Conservation (phyloP, 37 sponge, comb jelly and placozoan genomes). For the Aplysina aerophoba region DNA sequence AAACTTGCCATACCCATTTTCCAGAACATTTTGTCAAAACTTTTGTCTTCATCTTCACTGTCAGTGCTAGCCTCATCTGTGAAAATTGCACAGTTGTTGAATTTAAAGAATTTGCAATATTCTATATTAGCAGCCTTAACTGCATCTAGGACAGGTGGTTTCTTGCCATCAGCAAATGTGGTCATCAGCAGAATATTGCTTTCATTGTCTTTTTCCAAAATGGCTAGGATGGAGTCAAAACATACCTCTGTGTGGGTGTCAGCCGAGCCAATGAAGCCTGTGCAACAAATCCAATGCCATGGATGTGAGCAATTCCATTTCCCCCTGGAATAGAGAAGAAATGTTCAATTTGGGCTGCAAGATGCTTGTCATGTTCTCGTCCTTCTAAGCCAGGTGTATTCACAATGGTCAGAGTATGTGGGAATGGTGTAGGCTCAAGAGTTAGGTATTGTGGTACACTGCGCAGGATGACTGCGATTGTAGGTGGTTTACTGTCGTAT, state of each 20-base stretch:
- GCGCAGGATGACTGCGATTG: no score
- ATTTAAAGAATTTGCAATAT: neutral
- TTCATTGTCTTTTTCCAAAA: slow-evolving; percentile 29
- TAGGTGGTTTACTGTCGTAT: no score
- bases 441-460: no score
- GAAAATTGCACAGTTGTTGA: slow-evolving; percentile 36
- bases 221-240: slow-evolving; percentile 25
- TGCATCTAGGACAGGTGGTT: slow-evolving; percentile 18
- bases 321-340: neutral
- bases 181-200: slow-evolving; percentile 28
- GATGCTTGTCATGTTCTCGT: neutral
- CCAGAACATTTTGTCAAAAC: slow-evolving; percentile 8
- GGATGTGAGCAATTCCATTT: slow-evolving; percentile 15
- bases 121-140: neutral
- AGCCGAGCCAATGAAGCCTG: slow-evolving; percentile 29
- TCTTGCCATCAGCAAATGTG: slow-evolving; percentile 30
- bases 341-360: slow-evolving; percentile 1
- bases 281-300: slow-evolving; percentile 19
- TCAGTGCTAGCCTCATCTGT: neutral
- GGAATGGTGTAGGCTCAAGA: no score
- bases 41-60: no score
- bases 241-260: slow-evolving; percentile 26
- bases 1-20: slow-evolving; percentile 27
- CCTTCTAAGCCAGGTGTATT: slow-evolving; percentile 40
- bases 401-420: slow-evolving; percentile 31